Base-by-base conservation (phyloP, 2,113 vertebrate genomes). In the Limnothrissa miodon region DNA sequence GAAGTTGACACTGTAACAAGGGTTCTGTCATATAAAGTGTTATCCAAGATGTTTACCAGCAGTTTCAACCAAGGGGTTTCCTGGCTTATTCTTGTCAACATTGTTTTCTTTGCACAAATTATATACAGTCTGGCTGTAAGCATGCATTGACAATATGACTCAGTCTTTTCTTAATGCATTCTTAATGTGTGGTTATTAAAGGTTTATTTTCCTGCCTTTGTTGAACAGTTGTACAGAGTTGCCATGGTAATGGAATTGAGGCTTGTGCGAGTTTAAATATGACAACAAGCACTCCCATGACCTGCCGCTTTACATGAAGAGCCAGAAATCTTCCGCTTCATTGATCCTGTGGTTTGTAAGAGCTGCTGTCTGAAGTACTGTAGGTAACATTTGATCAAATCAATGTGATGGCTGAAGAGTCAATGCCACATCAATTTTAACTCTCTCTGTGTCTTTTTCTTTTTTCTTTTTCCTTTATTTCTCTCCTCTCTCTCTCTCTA, bases 331-430 rank as follows among this genome's bases (percentile, higher is more conserved):
- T 74, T 74, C 29, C 29, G 66, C 66, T 33, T 36, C 66, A 74
- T 33, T 74, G 66, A 74, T 74, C 29, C 66, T 11, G 11, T 13
- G 62, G 29, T 17, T 13, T 17, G 66, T 5, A 15, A 13, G 66
- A 74, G 66, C 66, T 13, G 25, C 66, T 74, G 66, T 74, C 66
- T 15, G 33, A 15, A 74, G 33, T 33, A 74, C 66, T 36, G 66
- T 36, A 74, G 66, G 66, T 74, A 74, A 74, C 13, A 13, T 13
- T 74, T 33, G 66, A 74, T 74, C 66, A 74, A 74, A 74, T 74
- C 66, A 74, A 74, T 74, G 66, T 74, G 66, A 74, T 74, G 66
- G 29, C 66, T 74, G 29, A 74, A 74, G 66, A 13, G 11, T 74
- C 66, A 10, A 11, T 74, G 29, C 36, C 66, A 36, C 66, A 62